Percentiles rank a stretch among this genome's conserved stretches.
phyloP scores from a whole-genome alignment of 2,113 vertebrate species.

The Naja naja region DNA sequence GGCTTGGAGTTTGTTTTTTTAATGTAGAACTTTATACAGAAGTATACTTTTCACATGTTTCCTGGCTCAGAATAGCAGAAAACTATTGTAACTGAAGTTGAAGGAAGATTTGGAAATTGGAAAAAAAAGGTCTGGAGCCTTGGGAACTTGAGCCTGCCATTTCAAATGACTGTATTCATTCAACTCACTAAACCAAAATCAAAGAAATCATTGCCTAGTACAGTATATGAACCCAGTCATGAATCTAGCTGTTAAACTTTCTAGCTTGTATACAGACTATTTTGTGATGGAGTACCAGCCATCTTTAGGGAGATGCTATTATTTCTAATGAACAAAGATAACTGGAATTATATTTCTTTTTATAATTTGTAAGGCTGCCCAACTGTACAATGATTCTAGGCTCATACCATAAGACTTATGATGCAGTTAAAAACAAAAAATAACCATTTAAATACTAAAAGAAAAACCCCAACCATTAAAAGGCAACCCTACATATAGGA shows the following conservation, averaged over 20 bases:
- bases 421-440: background rate
- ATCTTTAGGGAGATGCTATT: background rate
- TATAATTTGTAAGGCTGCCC: background rate
- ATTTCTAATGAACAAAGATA: background rate
- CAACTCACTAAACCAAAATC: background rate
- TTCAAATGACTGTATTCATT: background rate
- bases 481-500: background rate
- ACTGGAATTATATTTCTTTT: background rate
- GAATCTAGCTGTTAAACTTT: background rate
- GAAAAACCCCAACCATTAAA: background rate
- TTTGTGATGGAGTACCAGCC: background rate
- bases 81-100: background rate
- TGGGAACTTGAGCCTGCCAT: background rate
- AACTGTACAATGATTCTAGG: background rate
- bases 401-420: background rate
- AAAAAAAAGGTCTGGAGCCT: background rate
- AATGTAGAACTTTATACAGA: background rate
- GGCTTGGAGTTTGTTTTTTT: background rate
- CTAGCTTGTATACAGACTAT: background rate
- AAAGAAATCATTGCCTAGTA: background rate
- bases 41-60: background rate
- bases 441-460: background rate
- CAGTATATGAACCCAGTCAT: background rate
- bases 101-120: background rate
- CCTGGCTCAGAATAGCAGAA: background rate